Conservation (phyloP, 2,113 vertebrate genomes). For the Alligator mississippiensis region DNA sequence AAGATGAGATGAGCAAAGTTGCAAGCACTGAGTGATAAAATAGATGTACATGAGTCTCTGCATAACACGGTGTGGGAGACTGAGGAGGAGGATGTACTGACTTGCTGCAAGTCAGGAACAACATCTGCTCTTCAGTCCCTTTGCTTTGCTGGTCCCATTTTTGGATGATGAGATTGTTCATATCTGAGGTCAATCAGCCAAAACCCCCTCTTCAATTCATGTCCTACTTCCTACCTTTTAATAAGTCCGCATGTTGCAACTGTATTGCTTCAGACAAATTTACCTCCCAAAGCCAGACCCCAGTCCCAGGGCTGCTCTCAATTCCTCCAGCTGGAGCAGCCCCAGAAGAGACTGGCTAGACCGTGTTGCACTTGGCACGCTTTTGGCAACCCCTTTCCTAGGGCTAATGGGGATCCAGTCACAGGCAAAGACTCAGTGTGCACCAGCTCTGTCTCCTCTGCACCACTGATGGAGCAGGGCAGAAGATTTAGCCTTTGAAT, state of each 20-base stretch:
- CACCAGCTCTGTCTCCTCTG: background rate
- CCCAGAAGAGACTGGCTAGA: background rate
- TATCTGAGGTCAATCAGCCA: background rate
- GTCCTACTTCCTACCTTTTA: background rate
- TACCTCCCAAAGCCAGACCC: background rate
- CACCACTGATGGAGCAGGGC: background rate
- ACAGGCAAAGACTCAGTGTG: background rate
- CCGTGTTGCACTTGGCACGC: background rate
- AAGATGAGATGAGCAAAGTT: background rate
- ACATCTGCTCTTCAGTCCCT: background rate
- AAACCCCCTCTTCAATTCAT: background rate
- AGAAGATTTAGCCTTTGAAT: background rate
- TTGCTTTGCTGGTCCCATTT: background rate
- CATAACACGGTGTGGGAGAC: background rate
- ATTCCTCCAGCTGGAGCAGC: background rate
- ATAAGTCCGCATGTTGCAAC: background rate
- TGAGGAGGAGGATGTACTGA: background rate
- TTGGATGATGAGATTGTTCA: background rate
- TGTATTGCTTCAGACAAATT: background rate
- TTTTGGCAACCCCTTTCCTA: background rate
- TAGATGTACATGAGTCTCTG: background rate
- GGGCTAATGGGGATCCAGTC: background rate
- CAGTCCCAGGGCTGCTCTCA: background rate
- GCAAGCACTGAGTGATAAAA: background rate
- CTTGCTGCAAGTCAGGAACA: background rate